Evolutionary conservation across 2,797 vertebrate species (phyloP).

Genomic region (Oreochromis grahami): DNA sequence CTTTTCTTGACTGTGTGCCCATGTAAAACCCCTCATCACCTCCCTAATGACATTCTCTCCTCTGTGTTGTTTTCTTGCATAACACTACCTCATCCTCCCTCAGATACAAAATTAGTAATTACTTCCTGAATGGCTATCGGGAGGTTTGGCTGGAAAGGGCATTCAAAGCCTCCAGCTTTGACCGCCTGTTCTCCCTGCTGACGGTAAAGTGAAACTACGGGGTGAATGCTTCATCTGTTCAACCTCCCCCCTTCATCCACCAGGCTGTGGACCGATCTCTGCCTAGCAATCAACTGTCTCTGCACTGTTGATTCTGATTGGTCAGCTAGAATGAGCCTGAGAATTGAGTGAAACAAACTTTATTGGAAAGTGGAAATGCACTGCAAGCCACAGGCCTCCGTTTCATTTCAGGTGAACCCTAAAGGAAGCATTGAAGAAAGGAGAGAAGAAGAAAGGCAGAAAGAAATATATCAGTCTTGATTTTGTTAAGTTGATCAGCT

Average conservation of each 20-base stretch:
- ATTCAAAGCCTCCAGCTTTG: slow-evolving; percentile 99
- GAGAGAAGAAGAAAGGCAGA: slow-evolving; percentile 19
- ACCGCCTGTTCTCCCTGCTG: slow-evolving; percentile 98
- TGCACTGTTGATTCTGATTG: slow-evolving; percentile 91
- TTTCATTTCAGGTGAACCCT: slow-evolving; percentile 46
- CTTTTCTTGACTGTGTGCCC: slow-evolving; percentile 54
- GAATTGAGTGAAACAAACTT: slow-evolving; percentile 32
- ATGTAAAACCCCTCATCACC: slow-evolving; percentile 52
- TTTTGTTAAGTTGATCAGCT: neutral
- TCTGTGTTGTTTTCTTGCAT: slow-evolving; percentile 81
- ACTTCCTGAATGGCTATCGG: slow-evolving; percentile 99
- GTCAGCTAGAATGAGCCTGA: slow-evolving; percentile 75
- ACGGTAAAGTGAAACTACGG: slow-evolving; percentile 96
- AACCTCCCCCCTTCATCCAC: slow-evolving; percentile 69
- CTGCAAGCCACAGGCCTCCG: slow-evolving; percentile 21
- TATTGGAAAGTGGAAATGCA: slow-evolving; percentile 21
- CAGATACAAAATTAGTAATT: slow-evolving; percentile 99
- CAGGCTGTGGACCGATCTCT: slow-evolving; percentile 82
- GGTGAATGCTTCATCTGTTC: slow-evolving; percentile 79
- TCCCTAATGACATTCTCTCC: slow-evolving; percentile 73
- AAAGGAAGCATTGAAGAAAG: slow-evolving; percentile 37
- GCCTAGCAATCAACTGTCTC: slow-evolving; percentile 79
- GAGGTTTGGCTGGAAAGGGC: slow-evolving; percentile 99
- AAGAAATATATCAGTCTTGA: slow-evolving; percentile 6
- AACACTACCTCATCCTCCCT: slow-evolving; percentile 88